Base-by-base conservation (phyloP, 2,888 invertebrate species). In the Epirrita christyi region DNA sequence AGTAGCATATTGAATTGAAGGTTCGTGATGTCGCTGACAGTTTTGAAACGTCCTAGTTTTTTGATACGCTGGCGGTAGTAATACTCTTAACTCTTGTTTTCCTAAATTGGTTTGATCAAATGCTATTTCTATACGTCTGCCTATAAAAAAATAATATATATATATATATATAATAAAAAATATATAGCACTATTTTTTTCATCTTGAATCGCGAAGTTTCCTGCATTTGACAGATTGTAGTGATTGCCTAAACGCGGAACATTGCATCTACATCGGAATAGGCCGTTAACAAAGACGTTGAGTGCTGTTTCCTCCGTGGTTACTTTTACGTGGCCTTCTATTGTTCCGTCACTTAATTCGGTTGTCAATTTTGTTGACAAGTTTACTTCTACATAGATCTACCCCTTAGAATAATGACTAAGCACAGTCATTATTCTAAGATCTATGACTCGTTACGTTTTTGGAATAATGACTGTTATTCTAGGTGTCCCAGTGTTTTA, bases 341-440 rank as follows among this genome's bases (percentile, higher is more conserved):
- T 28, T 0, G 68, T 64, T 14, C n/a, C 4, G 27, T 71, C 68
- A 0, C 13, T 13, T 11, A 66, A 47, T 55, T 73, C 69, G 0
- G 63, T 48, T 1, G 51, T 56, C 27, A 71, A 5, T 61, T 72
- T 73, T 58, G n/a, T 70, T 70, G 11, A 73, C 27, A 0, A 73
- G 66, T 68, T 72, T 72, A n/a, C 58, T 66, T 13, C 62, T 42
- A 27, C 61, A 60, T 3, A 64, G 11, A 50, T 72, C 67, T 1
- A 72, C 68, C 10, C 72, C 52, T 8, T 63, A 66, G 14, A 54
- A 72, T 68, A 75, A 8, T 76, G n/a, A n/a, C n/a, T n/a, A n/a
- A n/a, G n/a, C n/a, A n/a, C 67, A 0, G 66, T 71, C 0, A 75
- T 46, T n/a, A n/a, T n/a, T n/a, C n/a, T n/a, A n/a, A n/a, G n/a